phyloP scores from a whole-genome alignment of 2,113 vertebrate genomes.

The Oryzias woworae region DNA sequence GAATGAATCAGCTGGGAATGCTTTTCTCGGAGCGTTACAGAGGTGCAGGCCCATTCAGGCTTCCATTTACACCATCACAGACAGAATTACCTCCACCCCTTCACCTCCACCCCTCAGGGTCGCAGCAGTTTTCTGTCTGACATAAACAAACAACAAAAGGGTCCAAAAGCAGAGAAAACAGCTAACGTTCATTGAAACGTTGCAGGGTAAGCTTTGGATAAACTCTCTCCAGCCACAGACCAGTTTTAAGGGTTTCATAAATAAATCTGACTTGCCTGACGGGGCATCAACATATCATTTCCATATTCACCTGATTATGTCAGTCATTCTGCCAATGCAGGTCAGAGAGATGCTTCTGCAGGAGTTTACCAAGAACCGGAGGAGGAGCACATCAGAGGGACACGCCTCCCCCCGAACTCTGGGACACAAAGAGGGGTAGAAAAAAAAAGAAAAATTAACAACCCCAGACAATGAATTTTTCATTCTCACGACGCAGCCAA shows the following conservation, averaged over 20 bases:
- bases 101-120: no score
- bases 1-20: conserved; percentile 60
- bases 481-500: conserved; percentile 63
- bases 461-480: conserved; percentile 69
- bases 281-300: conserved; percentile 45
- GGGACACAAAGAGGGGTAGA: conserved; percentile 40
- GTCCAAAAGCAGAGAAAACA: neutral
- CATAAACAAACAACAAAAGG: conserved; percentile 35
- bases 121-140: conserved; percentile 54
- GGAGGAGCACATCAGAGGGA: conserved; percentile 20
- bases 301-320: conserved; percentile 69
- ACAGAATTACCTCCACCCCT: conserved; percentile 78
- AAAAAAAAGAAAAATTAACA: conserved; percentile 58
- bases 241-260: conserved; percentile 30
- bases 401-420: conserved; percentile 32
- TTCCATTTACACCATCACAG: conserved; percentile 80
- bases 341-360: conserved; percentile 51
- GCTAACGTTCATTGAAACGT: neutral
- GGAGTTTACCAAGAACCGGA: conserved; percentile 47
- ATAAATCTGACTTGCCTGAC: conserved; percentile 45
- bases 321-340: conserved; percentile 61
- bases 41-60: conserved; percentile 60
- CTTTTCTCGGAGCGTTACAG: conserved; percentile 43
- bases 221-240: conserved; percentile 12
- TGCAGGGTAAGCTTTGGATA: conserved; percentile 10